These are phyloP conservation scores for Cossypha niveicapilla DNA, from an alignment of 2,797 vertebrate species.

Conservation along the genomic window DNA sequence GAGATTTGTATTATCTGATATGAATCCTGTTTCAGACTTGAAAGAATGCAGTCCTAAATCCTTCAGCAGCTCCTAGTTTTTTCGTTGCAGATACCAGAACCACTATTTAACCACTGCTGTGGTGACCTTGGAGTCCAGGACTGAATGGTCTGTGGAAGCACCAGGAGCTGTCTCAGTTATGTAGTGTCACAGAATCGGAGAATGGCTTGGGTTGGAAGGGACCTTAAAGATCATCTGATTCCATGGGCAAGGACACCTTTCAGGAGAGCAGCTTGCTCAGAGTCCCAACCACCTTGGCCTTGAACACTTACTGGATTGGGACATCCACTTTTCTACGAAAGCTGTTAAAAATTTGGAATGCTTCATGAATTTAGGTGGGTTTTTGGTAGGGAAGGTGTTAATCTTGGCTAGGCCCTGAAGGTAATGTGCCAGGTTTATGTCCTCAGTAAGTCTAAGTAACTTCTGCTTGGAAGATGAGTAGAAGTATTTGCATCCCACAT, in stretches of 20 bases:
- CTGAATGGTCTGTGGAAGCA: not conserved
- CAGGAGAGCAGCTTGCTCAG: not conserved
- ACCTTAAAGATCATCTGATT: not conserved
- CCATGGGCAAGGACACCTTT: not conserved
- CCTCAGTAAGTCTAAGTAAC: not conserved
- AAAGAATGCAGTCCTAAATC: not conserved
- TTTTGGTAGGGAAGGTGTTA: not conserved
- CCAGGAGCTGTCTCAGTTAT: not conserved
- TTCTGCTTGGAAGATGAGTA: not conserved
- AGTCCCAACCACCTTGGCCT: not conserved
- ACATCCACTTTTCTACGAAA: not conserved
- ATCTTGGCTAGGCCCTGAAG: not conserved
- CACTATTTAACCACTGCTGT: not conserved
- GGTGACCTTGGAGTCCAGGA: not conserved
- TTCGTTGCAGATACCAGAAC: not conserved
- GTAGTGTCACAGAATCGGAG: not conserved
- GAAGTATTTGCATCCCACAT: not conserved
- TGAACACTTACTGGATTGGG: rapidly evolving
- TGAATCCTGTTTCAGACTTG: not conserved
- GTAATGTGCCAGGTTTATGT: not conserved
- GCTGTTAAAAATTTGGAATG: not conserved
- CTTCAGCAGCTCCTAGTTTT: not conserved
- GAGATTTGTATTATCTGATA: not conserved
- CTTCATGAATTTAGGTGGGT: not conserved
- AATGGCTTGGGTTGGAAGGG: not conserved